Conservation (phyloP, 2,888 invertebrate species). For the Bunonema sp. region DNA sequence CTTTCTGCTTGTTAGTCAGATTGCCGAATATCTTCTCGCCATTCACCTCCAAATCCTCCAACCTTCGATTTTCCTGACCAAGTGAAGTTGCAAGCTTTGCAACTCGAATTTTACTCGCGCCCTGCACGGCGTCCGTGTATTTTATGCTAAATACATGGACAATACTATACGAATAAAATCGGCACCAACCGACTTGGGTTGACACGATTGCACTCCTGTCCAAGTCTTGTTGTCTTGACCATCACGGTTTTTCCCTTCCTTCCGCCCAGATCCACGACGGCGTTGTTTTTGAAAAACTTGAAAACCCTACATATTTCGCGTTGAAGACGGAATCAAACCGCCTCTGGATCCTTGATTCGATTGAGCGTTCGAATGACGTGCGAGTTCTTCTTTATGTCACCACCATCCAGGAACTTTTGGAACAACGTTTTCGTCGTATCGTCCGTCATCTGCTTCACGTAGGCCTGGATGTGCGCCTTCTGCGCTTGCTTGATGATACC, state of each 20-base stretch:
- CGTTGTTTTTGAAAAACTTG: not conserved
- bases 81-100: too few species aligned
- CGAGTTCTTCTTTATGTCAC: conserved; percentile 3
- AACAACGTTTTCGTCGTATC: not conserved
- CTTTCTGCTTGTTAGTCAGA: not conserved
- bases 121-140: too few species aligned
- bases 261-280: conserved; percentile 1
- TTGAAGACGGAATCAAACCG: too few species aligned
- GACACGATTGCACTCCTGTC: too few species aligned
- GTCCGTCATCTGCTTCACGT: conserved; percentile 2
- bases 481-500: conserved; percentile 7
- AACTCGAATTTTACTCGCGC: too few species aligned
- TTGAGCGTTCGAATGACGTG: conserved; percentile 5
- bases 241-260: conserved; percentile 3
- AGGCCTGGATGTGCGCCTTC: conserved; percentile 3
- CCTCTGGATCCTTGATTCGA: conserved; percentile 4
- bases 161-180: too few species aligned
- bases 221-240: not conserved
- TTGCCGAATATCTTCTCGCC: not conserved
- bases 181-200: too few species aligned
- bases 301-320: too few species aligned
- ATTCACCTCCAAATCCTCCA: not conserved
- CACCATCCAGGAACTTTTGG: conserved; percentile 1
- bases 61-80: too few species aligned
- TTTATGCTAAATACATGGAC: too few species aligned